Conservation (phyloP, 2,888 invertebrate species). For the Leptura quadrifasciata region DNA sequence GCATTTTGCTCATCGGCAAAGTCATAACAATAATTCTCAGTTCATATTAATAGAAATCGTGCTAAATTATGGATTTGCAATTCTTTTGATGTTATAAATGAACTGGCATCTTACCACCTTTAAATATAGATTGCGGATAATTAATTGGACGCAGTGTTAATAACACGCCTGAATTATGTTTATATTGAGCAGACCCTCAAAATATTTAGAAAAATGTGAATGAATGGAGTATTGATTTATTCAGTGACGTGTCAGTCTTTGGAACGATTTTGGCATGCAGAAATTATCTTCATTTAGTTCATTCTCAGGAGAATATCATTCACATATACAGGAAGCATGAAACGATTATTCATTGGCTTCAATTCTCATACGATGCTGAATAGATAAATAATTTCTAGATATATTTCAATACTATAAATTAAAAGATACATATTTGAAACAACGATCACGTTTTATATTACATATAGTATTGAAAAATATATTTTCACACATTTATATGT, state of each 20-base stretch:
- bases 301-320: neutral
- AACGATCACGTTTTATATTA: too few relatives aligned
- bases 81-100: constrained; percentile 45
- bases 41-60: constrained; percentile 32
- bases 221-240: neutral
- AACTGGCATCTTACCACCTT: constrained; percentile 41
- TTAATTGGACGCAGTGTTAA: constrained; percentile 25
- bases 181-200: constrained; percentile 18
- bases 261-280: neutral
- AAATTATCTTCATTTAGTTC: neutral
- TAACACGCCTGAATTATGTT: constrained; percentile 29
- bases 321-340: neutral
- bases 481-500: too few relatives aligned
- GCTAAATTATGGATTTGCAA: constrained; percentile 40
- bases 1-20: constrained; percentile 1
- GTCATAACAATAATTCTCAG: constrained; percentile 28
- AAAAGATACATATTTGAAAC: too few relatives aligned
- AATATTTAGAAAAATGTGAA: constrained; percentile 28
- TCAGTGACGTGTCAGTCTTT: neutral
- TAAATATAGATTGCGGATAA: constrained; percentile 36
- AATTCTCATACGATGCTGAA: too few relatives aligned
- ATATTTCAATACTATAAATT: too few relatives aligned
- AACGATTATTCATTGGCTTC: neutral
- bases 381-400: too few relatives aligned
- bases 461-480: too few relatives aligned